Evolutionary conservation across 2,113 vertebrate genomes (phyloP).

Genomic region (Rhadina sibilatrix): DNA sequence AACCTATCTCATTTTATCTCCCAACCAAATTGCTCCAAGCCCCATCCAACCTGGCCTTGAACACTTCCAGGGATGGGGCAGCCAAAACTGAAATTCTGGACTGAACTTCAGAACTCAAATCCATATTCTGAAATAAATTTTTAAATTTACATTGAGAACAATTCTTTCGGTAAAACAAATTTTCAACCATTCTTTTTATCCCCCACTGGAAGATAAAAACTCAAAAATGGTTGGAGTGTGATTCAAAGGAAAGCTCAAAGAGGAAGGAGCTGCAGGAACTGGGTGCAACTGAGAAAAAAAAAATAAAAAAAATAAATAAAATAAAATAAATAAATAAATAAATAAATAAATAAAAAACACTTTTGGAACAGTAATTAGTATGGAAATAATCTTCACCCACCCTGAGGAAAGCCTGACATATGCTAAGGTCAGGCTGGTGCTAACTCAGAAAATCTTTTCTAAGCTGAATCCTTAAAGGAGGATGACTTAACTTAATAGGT

Average conservation of each 20-base stretch:
- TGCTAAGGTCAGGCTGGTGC: not conserved
- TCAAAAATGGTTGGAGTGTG: not conserved
- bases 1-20: not conserved
- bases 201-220: not conserved
- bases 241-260: not conserved
- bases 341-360: no score
- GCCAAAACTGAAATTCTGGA: not conserved
- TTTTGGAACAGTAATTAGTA: not conserved
- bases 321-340: no score
- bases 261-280: not conserved
- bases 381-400: conserved; percentile 10
- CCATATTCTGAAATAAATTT: not conserved
- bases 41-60: not conserved
- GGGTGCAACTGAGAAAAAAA: not conserved
- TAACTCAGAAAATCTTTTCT: conserved; percentile 21
- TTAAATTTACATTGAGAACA: not conserved
- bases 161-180: not conserved
- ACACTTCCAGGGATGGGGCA: not conserved
- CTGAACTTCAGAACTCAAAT: not conserved
- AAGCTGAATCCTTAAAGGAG: conserved; percentile 14
- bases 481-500: not conserved
- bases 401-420: not conserved
- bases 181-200: rapidly evolving
- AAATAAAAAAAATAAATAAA: no score
- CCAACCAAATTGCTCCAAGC: not conserved